Percentiles rank a stretch among this genome's conserved stretches.
Conservation (phyloP, 2,113 vertebrate species). For the Genyomyrus donnyi region DNA sequence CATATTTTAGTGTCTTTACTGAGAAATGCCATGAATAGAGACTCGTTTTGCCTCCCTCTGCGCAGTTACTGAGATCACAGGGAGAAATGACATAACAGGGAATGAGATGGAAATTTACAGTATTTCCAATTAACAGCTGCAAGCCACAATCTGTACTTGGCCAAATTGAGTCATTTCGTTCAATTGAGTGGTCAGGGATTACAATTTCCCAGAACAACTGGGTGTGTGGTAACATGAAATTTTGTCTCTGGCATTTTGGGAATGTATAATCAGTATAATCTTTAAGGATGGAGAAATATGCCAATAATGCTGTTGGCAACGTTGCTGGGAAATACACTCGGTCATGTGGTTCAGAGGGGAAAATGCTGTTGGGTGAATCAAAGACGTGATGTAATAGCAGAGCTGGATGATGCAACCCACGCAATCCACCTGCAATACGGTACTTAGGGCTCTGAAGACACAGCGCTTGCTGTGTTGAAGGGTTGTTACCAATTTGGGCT, state of each 20-base stretch:
- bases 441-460: neutral
- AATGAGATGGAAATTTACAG: neutral
- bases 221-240: neutral
- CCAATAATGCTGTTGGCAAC: neutral
- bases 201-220: neutral
- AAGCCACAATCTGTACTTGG: neutral
- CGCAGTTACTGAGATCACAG: neutral
- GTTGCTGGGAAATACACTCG: neutral
- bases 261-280: neutral
- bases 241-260: neutral
- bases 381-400: neutral
- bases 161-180: neutral
- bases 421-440: slow-evolving; percentile 7
- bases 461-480: neutral
- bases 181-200: neutral
- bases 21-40: neutral
- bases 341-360: neutral
- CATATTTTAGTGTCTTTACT: neutral
- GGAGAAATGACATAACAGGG: neutral
- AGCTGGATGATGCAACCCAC: slow-evolving; percentile 1
- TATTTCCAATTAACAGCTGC: neutral
- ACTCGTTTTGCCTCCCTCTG: neutral
- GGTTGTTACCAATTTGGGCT: neutral
- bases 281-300: neutral
- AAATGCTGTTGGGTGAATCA: neutral